These are phyloP conservation scores for Phthorimaea operculella DNA, from an alignment of 1,140 invertebrate genomes.

Conservation along the genomic window DNA sequence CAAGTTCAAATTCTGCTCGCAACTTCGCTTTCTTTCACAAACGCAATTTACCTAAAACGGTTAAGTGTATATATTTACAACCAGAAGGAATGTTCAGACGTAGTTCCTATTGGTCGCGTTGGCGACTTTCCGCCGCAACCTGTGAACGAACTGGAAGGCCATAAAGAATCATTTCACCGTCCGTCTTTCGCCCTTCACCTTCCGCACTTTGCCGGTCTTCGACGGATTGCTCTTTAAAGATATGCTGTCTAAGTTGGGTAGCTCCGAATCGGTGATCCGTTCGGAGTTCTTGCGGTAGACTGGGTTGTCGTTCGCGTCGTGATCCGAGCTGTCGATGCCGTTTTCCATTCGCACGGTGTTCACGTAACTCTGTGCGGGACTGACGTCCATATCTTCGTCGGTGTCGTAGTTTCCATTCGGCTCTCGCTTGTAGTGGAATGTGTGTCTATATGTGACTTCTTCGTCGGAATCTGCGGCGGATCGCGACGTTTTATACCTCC, in stretches of 20 bases:
- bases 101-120: not conserved
- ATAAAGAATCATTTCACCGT: constrained; percentile 65
- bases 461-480: constrained; percentile 45
- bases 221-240: constrained; percentile 39
- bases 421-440: constrained; percentile 43
- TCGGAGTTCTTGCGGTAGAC: constrained; percentile 15
- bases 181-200: constrained; percentile 44
- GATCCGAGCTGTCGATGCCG: constrained; percentile 45
- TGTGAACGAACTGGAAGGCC: constrained; percentile 53
- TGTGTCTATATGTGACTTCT: constrained; percentile 34
- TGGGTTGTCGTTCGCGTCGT: constrained; percentile 47
- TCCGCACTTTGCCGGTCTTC: constrained; percentile 50
- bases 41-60: too few relatives aligned
- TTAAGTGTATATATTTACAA: too few relatives aligned
- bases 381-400: constrained; percentile 39
- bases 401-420: constrained; percentile 53
- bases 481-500: constrained; percentile 26
- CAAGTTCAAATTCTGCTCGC: too few relatives aligned
- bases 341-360: constrained; percentile 43
- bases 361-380: constrained; percentile 18
- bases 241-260: constrained; percentile 48
- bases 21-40: too few relatives aligned
- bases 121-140: constrained; percentile 33
- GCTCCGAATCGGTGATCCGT: constrained; percentile 29
- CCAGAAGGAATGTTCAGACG: constrained; percentile 27